Conservation (phyloP, 1,140 invertebrate species). For the Drosophila nigromelanica region DNA sequence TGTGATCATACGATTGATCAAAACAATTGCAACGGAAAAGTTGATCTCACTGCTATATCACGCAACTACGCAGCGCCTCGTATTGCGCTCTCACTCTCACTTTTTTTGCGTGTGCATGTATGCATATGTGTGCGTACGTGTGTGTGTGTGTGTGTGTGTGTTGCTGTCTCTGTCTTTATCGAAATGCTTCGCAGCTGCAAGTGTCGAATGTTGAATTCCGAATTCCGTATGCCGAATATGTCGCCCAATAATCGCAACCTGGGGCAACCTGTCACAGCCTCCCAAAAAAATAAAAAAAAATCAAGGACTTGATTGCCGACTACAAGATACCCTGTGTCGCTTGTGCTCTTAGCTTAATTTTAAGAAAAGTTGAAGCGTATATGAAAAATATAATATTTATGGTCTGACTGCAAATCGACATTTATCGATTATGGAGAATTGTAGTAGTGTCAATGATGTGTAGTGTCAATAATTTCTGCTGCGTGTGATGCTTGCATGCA, state of each 20-base stretch:
- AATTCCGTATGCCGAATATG: constrained; percentile 36
- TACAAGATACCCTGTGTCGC: too few species aligned
- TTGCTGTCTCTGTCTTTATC: constrained; percentile 7
- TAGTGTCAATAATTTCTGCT: too few species aligned
- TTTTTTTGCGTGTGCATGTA: background rate
- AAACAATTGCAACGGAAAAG: constrained; percentile 39
- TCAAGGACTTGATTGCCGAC: background rate
- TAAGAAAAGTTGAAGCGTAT: too few species aligned
- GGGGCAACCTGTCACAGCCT: constrained; percentile 64
- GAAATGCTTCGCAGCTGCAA: constrained; percentile 37
- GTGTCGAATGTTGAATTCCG: constrained; percentile 39
- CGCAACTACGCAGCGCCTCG: constrained; percentile 5
- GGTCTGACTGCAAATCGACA: too few species aligned
- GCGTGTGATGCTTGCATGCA: too few species aligned
- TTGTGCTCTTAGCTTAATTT: too few species aligned
- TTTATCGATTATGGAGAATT: too few species aligned
- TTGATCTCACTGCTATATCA: constrained; percentile 4
- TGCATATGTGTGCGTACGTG: background rate
- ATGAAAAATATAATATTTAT: too few species aligned
- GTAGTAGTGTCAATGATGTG: too few species aligned
- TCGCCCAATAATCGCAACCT: constrained; percentile 43
- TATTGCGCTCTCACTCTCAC: constrained; percentile 2
- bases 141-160: background rate
- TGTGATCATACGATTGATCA: constrained; percentile 28
- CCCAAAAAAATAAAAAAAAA: constrained; percentile 30